Percentiles rank a stretch among this genome's conserved stretches.
Evolutionary conservation across 23 tunicate species (phyloP).

Genomic region (Halocynthia roretzi): DNA sequence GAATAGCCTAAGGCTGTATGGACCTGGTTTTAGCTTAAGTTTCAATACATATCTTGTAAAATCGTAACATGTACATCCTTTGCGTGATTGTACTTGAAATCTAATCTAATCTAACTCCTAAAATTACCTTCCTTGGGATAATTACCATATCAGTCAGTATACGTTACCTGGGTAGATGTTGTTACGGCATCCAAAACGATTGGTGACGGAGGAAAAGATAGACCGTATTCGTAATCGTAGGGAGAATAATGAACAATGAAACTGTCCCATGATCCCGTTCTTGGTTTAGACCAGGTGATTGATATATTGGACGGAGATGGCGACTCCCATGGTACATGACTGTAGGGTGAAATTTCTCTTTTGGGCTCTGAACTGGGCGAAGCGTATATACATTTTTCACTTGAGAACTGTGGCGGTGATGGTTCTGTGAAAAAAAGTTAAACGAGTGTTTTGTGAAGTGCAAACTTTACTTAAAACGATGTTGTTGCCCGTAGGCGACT

Average conservation of each 20-base stretch:
- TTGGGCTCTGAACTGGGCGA: neutral
- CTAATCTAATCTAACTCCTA: neutral
- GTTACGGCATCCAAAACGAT: constrained; percentile 12
- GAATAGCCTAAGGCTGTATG: too few relatives aligned
- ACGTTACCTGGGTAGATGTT: constrained; percentile 23
- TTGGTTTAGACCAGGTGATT: constrained; percentile 49
- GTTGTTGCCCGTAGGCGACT: neutral
- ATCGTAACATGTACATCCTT: too few relatives aligned
- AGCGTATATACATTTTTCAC: neutral
- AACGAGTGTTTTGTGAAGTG: neutral
- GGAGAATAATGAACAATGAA: constrained; percentile 85
- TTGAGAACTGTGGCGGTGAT: neutral
- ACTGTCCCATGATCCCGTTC: constrained; percentile 61
- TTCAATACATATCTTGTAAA: neutral
- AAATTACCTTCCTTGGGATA: neutral
- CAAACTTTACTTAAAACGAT: neutral
- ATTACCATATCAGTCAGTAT: neutral
- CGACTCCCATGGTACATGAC: constrained; percentile 2
- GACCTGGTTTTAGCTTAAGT: too few relatives aligned
- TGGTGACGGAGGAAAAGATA: constrained; percentile 17
- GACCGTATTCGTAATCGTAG: constrained; percentile 35
- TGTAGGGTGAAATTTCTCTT: neutral
- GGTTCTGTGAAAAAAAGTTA: constrained; percentile 7
- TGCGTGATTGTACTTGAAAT: neutral
- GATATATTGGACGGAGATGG: constrained; percentile 16